A percentile compares a stretch with the other conserved stretches of the same genome.
Evolutionary conservation across 1,140 invertebrate species (phyloP).

Genomic region (Drosophila melanogaster): Release_6_plus_ISO1_MT NT_037436.4:8225501-8226000

Average conservation of each 20-base stretch:
- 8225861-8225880: too few relatives aligned
- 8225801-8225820: too few relatives aligned
- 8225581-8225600: not conserved
- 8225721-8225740: too few relatives aligned
- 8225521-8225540: not conserved
- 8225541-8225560: not conserved
- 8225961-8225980: slow-evolving; percentile 3
- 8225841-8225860: too few relatives aligned
- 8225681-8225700: slow-evolving; percentile 39
- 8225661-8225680: slow-evolving; percentile 48
- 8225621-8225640: not conserved
- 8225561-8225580: not conserved
- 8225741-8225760: too few relatives aligned
- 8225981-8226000: slow-evolving; percentile 49
- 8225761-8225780: too few relatives aligned
- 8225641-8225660: slow-evolving; percentile 37
- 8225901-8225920: too few relatives aligned
- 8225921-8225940: not conserved
- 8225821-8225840: too few relatives aligned
- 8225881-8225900: too few relatives aligned
- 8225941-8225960: not conserved
- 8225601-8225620: not conserved
- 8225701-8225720: slow-evolving; percentile 9
- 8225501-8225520: slow-evolving; percentile 40
- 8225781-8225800: too few relatives aligned